Evolutionary conservation across 1,140 invertebrate species (phyloP).

Genomic region (Apis dorsata): DNA sequence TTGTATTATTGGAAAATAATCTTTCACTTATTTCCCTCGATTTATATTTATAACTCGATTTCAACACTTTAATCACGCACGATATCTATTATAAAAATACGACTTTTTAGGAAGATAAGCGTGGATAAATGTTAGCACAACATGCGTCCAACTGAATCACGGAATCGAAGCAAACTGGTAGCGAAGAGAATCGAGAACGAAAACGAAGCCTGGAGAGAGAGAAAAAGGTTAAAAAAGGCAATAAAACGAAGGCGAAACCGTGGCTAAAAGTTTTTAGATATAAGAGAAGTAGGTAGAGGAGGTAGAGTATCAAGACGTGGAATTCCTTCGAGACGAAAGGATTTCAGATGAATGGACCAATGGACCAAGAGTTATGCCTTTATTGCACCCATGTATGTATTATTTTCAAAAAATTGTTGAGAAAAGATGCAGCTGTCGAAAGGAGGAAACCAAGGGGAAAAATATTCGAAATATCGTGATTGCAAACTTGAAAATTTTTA

Average conservation of each 20-base stretch:
- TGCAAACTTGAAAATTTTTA: too few species aligned
- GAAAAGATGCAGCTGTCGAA: background rate
- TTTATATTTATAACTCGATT: too few species aligned
- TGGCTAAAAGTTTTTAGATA: slow-evolving; percentile 31
- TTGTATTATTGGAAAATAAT: too few species aligned
- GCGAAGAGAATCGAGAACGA: slow-evolving; percentile 24
- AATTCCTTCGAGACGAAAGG: slow-evolving; percentile 43
- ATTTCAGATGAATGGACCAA: slow-evolving; percentile 52
- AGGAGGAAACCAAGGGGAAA: background rate
- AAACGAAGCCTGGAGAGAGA: slow-evolving; percentile 29
- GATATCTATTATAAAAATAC: fast-evolving
- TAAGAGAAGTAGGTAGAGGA: slow-evolving; percentile 16
- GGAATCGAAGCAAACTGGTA: slow-evolving; percentile 25
- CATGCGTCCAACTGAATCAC: background rate
- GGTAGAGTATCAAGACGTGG: slow-evolving; percentile 32
- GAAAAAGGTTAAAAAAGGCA: slow-evolving; percentile 50
- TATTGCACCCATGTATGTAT: slow-evolving; percentile 51
- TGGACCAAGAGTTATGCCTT: slow-evolving; percentile 43
- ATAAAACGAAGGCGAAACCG: slow-evolving; percentile 47
- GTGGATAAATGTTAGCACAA: background rate
- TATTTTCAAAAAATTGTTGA: background rate
- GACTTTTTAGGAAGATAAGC: too few species aligned
- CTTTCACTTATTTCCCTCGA: too few species aligned
- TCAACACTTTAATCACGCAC: background rate
- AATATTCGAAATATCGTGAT: background rate